Conservation (phyloP, 2,797 vertebrate genomes). For the Sarcoramphus papa region DNA sequence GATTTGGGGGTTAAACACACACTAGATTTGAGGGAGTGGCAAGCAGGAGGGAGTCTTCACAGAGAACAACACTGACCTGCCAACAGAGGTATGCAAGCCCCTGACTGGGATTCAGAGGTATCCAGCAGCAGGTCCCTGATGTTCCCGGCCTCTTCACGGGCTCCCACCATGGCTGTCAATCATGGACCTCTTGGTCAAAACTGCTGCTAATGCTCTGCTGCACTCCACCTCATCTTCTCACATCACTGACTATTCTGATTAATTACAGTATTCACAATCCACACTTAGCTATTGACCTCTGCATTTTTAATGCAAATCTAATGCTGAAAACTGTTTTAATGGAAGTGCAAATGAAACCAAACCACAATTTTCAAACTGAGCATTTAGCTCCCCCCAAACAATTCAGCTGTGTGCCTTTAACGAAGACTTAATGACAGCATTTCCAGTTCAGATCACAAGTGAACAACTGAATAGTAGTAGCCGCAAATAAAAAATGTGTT, state of each 20-base stretch:
- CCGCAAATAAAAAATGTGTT: not conserved
- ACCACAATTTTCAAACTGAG: not conserved
- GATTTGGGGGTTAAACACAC: not conserved
- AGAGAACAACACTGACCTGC: not conserved
- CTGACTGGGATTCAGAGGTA: not conserved
- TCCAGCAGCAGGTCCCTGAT: no score
- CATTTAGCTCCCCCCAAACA: not conserved
- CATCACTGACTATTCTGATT: not conserved
- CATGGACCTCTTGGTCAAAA: not conserved
- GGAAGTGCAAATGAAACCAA: not conserved
- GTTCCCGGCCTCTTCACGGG: not conserved
- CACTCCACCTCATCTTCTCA: not conserved
- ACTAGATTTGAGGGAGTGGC: not conserved
- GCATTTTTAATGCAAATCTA: not conserved
- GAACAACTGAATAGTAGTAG: not conserved
- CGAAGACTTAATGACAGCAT: not conserved
- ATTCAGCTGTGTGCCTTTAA: not conserved
- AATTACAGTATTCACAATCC: not conserved
- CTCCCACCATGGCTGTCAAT: accelerated
- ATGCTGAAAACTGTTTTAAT: not conserved
- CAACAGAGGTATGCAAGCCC: not conserved
- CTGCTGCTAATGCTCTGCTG: not conserved
- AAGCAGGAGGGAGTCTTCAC: accelerated
- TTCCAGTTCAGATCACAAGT: not conserved
- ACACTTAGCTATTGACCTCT: not conserved